phyloP scores from a whole-genome alignment of 2,888 invertebrate species.

The Eudemis profundana region DNA sequence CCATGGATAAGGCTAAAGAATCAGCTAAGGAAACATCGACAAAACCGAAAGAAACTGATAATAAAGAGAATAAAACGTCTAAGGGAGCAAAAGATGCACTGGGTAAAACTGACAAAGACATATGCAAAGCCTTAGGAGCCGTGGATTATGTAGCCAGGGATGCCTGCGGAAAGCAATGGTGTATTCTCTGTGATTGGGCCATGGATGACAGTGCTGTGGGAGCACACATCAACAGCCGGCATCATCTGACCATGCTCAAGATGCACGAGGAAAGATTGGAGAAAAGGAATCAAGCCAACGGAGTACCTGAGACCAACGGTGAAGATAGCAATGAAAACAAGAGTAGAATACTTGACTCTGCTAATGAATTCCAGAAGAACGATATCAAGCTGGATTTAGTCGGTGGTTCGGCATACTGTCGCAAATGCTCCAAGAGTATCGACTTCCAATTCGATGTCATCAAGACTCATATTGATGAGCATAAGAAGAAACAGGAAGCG shows the following conservation, averaged over 20 bases:
- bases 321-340: conserved; percentile 35
- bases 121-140: conserved; percentile 48
- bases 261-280: conserved; percentile 50
- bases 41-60: background rate
- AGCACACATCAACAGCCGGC: conserved; percentile 48
- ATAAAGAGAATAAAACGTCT: background rate
- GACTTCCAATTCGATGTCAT: conserved; percentile 50
- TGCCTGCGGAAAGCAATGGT: conserved; percentile 47
- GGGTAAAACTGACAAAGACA: conserved; percentile 44
- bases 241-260: conserved; percentile 53
- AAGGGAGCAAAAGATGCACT: conserved; percentile 1
- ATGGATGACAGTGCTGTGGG: conserved; percentile 30
- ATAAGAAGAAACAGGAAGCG: conserved; percentile 46
- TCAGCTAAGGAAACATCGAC: background rate
- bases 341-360: conserved; percentile 48
- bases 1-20: conserved; percentile 4
- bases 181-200: conserved; percentile 54
- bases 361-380: conserved; percentile 54
- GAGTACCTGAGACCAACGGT: conserved; percentile 9
- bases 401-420: conserved; percentile 52
- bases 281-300: conserved; percentile 17
- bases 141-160: conserved; percentile 49
- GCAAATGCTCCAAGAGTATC: conserved; percentile 51
- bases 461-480: conserved; percentile 52
- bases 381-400: conserved; percentile 56